phyloP scores from a whole-genome alignment of 2,888 invertebrate genomes.

The Apantesis nais region DNA sequence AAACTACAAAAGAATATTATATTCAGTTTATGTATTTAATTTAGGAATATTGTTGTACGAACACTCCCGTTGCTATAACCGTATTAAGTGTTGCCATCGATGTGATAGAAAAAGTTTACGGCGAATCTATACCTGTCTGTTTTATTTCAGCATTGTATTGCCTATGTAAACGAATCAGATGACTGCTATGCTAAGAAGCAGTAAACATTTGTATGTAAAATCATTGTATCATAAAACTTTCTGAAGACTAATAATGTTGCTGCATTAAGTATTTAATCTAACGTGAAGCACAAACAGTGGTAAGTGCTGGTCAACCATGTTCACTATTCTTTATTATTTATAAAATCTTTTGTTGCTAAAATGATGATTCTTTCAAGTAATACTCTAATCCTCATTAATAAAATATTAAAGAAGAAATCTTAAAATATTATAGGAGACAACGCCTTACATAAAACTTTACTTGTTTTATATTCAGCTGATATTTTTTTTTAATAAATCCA shows the following conservation, averaged over 20 bases:
- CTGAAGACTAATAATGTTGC: not conserved
- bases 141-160: not conserved
- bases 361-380: too few species aligned
- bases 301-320: not conserved
- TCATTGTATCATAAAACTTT: not conserved
- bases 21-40: too few species aligned
- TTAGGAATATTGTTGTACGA: too few species aligned
- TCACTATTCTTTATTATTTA: not conserved
- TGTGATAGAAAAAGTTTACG: too few species aligned
- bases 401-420: not conserved
- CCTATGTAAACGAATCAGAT: conserved; percentile 2
- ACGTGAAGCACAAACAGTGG: not conserved
- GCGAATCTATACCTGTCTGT: too few species aligned
- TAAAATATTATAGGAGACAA: not conserved
- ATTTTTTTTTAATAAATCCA: not conserved
- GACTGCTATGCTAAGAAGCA: not conserved
- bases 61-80: too few species aligned
- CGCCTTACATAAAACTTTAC: not conserved
- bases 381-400: not conserved
- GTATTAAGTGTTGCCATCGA: too few species aligned
- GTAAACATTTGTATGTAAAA: not conserved
- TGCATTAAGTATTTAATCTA: not conserved
- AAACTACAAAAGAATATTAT: too few species aligned
- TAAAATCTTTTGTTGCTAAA: not conserved
- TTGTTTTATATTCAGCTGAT: too few species aligned